phyloP scores from a whole-genome alignment of 2,113 vertebrate species.

The Felis chaus region DNA sequence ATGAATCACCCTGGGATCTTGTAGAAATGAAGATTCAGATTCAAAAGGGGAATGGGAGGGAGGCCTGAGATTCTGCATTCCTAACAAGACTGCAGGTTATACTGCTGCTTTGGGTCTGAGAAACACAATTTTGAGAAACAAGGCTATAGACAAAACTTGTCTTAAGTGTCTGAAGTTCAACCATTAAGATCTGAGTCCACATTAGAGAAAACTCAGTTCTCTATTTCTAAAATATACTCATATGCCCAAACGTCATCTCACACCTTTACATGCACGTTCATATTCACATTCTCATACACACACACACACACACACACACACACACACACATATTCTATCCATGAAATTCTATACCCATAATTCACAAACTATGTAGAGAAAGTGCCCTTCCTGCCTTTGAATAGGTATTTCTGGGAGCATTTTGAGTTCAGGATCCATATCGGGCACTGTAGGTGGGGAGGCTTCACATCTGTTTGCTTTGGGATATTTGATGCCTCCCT shows the following conservation, averaged over 20 bases:
- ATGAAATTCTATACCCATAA: background rate
- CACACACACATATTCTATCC: background rate
- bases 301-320: background rate
- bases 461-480: background rate
- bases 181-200: background rate
- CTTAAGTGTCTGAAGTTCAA: background rate
- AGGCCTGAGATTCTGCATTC: background rate
- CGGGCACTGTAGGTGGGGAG: background rate
- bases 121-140: background rate
- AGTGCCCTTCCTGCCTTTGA: background rate
- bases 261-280: background rate
- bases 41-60: background rate
- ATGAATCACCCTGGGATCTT: background rate
- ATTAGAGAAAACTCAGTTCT: background rate
- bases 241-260: background rate
- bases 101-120: background rate
- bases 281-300: background rate
- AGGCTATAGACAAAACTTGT: background rate
- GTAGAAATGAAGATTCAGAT: background rate
- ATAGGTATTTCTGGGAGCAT: background rate
- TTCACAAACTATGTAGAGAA: background rate
- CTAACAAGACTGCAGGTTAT: background rate
- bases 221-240: background rate
- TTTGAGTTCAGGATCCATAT: background rate
- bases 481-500: background rate